Conservation (phyloP, 2,797 vertebrate genomes). For the Bovichtus variegatus region DNA sequence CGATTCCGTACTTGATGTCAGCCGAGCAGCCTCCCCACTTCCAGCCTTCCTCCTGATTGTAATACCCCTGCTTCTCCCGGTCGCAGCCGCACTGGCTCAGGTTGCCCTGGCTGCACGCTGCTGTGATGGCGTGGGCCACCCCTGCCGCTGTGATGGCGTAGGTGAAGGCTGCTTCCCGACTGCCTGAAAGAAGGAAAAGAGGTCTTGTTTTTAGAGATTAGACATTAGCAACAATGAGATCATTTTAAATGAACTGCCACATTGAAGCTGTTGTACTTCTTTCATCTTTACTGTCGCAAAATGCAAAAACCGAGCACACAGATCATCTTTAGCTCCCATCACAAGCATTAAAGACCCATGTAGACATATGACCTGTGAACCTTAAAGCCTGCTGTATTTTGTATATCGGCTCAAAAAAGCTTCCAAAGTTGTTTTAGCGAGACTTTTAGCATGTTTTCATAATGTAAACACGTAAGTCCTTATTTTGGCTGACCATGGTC, state of each 20-base stretch:
- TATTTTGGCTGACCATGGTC: neutral
- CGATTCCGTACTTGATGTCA: conserved; percentile 97
- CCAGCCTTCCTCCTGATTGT: conserved; percentile 98
- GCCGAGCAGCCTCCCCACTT: conserved; percentile 99
- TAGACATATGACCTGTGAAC: neutral
- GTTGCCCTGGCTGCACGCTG: conserved; percentile 99
- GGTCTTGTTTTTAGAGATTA: conserved; percentile 9
- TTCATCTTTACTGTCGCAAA: neutral
- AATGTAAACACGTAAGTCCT: no score
- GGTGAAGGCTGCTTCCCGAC: conserved; percentile 98
- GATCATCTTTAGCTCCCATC: neutral
- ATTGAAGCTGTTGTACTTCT: neutral
- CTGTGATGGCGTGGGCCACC: conserved; percentile 96
- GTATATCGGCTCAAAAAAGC: neutral
- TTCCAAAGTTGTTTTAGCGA: neutral
- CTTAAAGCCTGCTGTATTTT: neutral
- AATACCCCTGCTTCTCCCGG: conserved; percentile 98
- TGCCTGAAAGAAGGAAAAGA: conserved; percentile 86
- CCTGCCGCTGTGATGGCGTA: conserved; percentile 98
- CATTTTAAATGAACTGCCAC: neutral
- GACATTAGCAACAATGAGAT: neutral
- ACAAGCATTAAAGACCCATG: neutral
- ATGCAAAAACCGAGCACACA: neutral
- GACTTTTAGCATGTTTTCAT: neutral
- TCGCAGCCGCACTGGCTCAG: conserved; percentile 99